Evolutionary conservation across 53 echinoderm and acorn worm genomes (phyloP).

Genomic region (Mesocentrotus franciscanus): DNA sequence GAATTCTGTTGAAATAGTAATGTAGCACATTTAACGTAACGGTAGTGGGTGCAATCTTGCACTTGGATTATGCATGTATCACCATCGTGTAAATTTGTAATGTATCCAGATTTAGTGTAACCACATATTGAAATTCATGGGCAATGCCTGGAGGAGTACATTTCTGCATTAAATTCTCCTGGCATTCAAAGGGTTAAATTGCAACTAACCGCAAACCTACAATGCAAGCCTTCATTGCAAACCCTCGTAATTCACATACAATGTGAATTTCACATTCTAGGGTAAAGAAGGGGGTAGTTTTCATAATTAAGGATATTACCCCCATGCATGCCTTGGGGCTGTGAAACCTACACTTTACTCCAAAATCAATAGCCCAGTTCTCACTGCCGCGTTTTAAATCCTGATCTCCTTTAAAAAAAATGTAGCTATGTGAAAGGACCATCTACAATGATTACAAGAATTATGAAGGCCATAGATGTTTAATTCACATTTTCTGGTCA

Average conservation of each 20-base stretch:
- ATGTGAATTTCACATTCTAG: constrained; percentile 13
- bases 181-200: not conserved
- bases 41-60: not conserved
- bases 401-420: not conserved
- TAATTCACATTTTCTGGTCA: no score
- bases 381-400: not conserved
- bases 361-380: constrained; percentile 21
- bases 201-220: constrained; percentile 20
- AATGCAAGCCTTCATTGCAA: not conserved
- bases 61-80: not conserved
- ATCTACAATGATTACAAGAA: not conserved
- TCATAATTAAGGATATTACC: constrained; percentile 41
- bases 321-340: not conserved
- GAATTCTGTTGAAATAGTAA: not conserved
- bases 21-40: not conserved
- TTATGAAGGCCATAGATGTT: no score
- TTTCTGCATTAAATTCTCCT: not conserved
- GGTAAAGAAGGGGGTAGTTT: not conserved
- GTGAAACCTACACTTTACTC: constrained; percentile 42
- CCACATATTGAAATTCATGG: constrained; percentile 10
- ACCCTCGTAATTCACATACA: constrained; percentile 24
- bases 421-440: not conserved
- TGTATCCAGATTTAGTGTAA: not conserved
- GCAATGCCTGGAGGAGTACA: not conserved
- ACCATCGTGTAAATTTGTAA: not conserved